phyloP scores from a whole-genome alignment of 30 jellyfish, hydroid and myxozoan genomes.

The Turritopsis rubra region DNA sequence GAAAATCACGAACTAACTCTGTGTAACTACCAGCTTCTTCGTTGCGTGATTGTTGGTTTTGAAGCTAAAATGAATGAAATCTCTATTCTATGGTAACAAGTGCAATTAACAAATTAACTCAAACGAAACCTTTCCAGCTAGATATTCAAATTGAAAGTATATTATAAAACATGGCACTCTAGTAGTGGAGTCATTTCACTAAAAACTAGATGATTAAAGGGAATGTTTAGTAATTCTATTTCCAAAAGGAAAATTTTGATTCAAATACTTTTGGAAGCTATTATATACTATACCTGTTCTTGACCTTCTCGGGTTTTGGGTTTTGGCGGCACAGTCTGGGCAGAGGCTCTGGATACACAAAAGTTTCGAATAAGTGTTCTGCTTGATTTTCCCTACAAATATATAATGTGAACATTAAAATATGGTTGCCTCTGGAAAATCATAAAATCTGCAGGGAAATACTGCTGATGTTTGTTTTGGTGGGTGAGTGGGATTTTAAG shows the following conservation, averaged over 20 bases:
- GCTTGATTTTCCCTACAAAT: background rate
- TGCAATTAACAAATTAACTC: too few relatives aligned
- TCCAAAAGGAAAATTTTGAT: background rate
- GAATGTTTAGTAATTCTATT: too few relatives aligned
- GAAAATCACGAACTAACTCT: slow-evolving; percentile 87
- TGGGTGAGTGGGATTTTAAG: too few relatives aligned
- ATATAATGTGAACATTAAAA: too few relatives aligned
- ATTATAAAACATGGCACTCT: too few relatives aligned
- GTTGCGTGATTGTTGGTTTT: slow-evolving; percentile 65
- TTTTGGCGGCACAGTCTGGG: slow-evolving; percentile 10
- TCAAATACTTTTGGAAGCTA: background rate
- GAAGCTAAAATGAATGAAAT: slow-evolving; percentile 56
- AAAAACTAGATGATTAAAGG: background rate
- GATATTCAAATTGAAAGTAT: too few relatives aligned
- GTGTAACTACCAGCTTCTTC: slow-evolving; percentile 96
- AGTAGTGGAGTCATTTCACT: too few relatives aligned
- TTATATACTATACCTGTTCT: slow-evolving; percentile 35
- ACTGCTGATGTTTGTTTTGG: too few relatives aligned
- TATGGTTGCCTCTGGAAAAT: too few relatives aligned
- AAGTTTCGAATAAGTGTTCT: background rate
- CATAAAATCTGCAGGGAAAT: too few relatives aligned
- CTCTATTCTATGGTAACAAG: too few relatives aligned
- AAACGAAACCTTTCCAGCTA: too few relatives aligned
- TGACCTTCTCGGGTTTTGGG: slow-evolving; percentile 49
- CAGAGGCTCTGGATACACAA: background rate